Base-by-base conservation (phyloP, 92 coral and sea anemone genomes). In the Bergia sp. region DNA sequence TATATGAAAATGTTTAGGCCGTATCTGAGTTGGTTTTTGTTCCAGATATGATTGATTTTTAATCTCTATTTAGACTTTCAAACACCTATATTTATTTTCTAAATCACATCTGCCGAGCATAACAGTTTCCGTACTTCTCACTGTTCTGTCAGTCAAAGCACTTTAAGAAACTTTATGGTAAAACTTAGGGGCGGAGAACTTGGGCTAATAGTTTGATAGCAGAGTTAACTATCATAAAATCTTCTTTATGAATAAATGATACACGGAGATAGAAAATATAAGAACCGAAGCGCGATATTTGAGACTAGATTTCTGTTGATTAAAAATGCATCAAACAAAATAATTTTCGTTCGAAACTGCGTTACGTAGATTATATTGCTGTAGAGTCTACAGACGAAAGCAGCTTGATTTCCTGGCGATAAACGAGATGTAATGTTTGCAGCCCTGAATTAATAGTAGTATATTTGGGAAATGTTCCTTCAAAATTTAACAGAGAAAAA, bases 171-270 rank as follows among this genome's bases (percentile, higher is more conserved):
- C 77, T 45, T 7, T 11, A 29, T 83, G 40, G 76, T 29, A 7
- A 83, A 67, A 21, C 10, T 13, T 20, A 53, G 11, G 79, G 78
- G 87, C 65, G 79, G 87, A 71, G 77, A 37, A 29, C 45, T 43
- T 36, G 44, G 79, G 45, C 50, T 71, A 71, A 69, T 13, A 69
- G 65, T 37, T 82, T 72, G 64, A 84, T 84, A 67, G n/a, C 41
- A 21, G 64, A 12, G 44, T 67, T 69, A 83, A 49, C 79, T 6
- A 29, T 71, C 45, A 71, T 73, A 47, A 13, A 11, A 37, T 71
- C 77, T 71, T 45, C 61, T 65, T 29, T 36, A 43, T 29, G 78
- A 84, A 69, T 84, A 64, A 44, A 53, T 71, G 87, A 71, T 72
- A 71, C 61, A 36, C 57, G 43, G 16, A 73, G 77, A 69, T 69